Conservation (phyloP, 2,797 vertebrate species). For the Urocyon cinereoargenteus region DNA sequence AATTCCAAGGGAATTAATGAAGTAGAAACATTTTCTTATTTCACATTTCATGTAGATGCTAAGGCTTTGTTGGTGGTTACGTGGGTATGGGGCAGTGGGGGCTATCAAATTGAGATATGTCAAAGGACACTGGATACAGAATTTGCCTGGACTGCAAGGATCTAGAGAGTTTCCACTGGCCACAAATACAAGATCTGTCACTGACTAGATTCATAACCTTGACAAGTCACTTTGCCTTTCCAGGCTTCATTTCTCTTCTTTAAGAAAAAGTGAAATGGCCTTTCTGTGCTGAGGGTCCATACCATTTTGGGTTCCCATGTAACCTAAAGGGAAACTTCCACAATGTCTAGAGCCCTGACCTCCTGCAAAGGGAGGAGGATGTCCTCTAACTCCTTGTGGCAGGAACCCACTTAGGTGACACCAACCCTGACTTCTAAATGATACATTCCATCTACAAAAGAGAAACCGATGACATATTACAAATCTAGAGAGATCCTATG, state of each 20-base stretch:
- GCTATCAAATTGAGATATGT: neutral
- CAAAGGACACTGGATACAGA: neutral
- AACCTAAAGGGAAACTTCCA: neutral
- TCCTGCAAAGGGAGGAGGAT: neutral
- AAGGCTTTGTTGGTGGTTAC: neutral
- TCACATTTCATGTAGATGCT: conserved; percentile 13
- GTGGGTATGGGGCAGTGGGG: neutral
- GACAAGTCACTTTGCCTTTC: neutral
- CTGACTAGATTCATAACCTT: neutral
- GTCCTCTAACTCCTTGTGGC: neutral
- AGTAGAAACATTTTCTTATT: conserved; percentile 13
- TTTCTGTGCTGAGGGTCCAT: neutral
- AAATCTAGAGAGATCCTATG: neutral
- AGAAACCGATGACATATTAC: neutral
- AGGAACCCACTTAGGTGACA: neutral
- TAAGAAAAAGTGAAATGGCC: neutral
- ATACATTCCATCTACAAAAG: neutral
- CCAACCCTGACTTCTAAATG: neutral
- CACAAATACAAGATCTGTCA: neutral
- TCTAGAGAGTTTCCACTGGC: neutral
- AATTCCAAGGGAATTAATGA: conserved; percentile 63
- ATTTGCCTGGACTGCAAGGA: neutral
- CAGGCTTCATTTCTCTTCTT: neutral
- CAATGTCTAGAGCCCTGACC: neutral
- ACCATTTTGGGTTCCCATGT: no score